phyloP scores from a whole-genome alignment of 2,888 invertebrate genomes.

The Dermolepida albohirtum region DNA sequence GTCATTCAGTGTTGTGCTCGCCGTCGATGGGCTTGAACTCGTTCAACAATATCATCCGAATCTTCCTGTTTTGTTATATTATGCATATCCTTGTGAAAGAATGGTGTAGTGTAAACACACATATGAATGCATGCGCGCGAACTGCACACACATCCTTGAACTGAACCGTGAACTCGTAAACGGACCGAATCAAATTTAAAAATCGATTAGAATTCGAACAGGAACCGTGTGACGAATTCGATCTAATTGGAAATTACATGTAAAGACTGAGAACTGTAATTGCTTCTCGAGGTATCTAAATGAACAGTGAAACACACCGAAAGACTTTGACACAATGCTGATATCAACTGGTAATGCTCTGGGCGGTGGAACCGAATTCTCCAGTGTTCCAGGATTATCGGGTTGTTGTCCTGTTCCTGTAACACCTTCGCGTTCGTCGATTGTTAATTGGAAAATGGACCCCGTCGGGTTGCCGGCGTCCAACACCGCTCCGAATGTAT shows the following conservation, averaged over 20 bases:
- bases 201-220: slow-evolving; percentile 32
- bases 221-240: slow-evolving; percentile 5
- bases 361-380: slow-evolving; percentile 67
- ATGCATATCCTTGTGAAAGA: slow-evolving; percentile 31
- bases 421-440: slow-evolving; percentile 67
- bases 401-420: slow-evolving; percentile 68
- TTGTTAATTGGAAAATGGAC: slow-evolving; percentile 74
- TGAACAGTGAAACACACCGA: slow-evolving; percentile 28
- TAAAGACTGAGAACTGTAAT: neutral
- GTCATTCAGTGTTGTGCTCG: slow-evolving; percentile 66
- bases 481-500: slow-evolving; percentile 67
- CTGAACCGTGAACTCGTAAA: slow-evolving; percentile 39
- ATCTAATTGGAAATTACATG: slow-evolving; percentile 36
- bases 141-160: slow-evolving; percentile 38
- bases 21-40: slow-evolving; percentile 63
- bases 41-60: slow-evolving; percentile 41
- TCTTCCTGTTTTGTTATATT: slow-evolving; percentile 26
- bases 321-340: slow-evolving; percentile 67
- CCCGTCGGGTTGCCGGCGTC: slow-evolving; percentile 69
- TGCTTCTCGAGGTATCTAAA: slow-evolving; percentile 13
- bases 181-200: slow-evolving; percentile 13
- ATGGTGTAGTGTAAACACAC: slow-evolving; percentile 34
- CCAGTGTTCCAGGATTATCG: slow-evolving; percentile 63
- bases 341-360: slow-evolving; percentile 74
- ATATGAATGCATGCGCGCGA: slow-evolving; percentile 16